Base-by-base conservation (phyloP, 2,113 vertebrate species). In the Serilophus lunatus region DNA sequence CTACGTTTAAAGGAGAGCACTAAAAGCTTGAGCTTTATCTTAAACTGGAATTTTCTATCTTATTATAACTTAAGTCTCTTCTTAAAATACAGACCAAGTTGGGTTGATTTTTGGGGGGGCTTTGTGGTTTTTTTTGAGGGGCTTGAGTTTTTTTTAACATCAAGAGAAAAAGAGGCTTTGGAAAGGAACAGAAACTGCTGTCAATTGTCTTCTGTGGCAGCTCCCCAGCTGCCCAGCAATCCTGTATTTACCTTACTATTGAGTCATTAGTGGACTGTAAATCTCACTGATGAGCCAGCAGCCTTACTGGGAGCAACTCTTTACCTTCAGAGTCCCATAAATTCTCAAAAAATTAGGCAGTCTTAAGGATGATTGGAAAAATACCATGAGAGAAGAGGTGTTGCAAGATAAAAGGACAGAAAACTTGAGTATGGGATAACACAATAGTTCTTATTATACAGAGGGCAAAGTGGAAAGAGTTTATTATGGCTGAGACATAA, bases 1-100 rank as follows among this genome's bases (percentile, higher is more conserved):
- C 4, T 8, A 3, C 0, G 0, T 51, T 85, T 38, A 72, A 84
- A 76, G 40, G 0, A 0, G 6, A 75, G 38, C 53, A 20, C 29
- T 44, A 72, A 53, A 56, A 89, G 15, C 35, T 70, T 3, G 1
- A 51, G 50, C 12, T 82, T 87, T 79, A 45, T 24, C 53, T 91
- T 47, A 51, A 75, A 78, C 53, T 20, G 20, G 40, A 42, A 61
- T 0, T 36, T 56, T 78, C 18, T 64, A 9, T 53, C 75, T 86
- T 49, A 17, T 57, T 56, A 15, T 31, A 68, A 91, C 38, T 60
- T n/a, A 25, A 50, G 15, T 53, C 18, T n/a, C 19, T 35, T 38
- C 49, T 49, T 23, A 64, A 94, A 88, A 29, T 22, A n/a, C 20
- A 86, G 29, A 35, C 7, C 9, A 5, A 50, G 9, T 1, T 77